phyloP scores from a whole-genome alignment of 64 coral and sea anemone genomes.

The Pocillopora damicornis region DNA sequence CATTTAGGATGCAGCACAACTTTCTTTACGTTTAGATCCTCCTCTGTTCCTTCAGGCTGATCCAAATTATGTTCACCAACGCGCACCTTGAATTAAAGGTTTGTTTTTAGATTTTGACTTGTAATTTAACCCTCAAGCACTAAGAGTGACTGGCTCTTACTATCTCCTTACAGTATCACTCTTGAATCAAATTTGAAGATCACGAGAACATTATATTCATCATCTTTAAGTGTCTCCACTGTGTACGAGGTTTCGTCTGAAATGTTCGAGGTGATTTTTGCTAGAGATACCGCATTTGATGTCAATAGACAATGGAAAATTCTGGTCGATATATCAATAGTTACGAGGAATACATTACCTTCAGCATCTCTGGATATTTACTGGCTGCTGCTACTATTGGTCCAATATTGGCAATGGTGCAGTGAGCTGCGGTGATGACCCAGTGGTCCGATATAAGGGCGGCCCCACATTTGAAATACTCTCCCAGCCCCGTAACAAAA shows the following conservation, averaged over 20 bases:
- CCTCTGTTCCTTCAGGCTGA: constrained; percentile 38
- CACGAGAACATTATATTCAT: too few relatives aligned
- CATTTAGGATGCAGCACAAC: constrained; percentile 76
- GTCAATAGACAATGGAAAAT: neutral
- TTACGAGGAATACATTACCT: neutral
- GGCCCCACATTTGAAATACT: constrained; percentile 82
- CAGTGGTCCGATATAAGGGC: constrained; percentile 58
- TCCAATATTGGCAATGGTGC: constrained; percentile 40
- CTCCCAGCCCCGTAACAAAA: constrained; percentile 44
- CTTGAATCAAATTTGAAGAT: too few relatives aligned
- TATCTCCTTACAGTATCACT: neutral
- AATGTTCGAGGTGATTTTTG: too few relatives aligned
- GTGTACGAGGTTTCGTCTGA: too few relatives aligned
- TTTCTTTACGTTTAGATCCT: constrained; percentile 69
- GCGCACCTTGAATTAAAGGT: constrained; percentile 46
- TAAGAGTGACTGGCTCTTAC: neutral
- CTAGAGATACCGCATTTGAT: too few relatives aligned
- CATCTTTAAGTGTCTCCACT: too few relatives aligned
- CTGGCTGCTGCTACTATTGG: constrained; percentile 22
- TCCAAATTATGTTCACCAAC: constrained; percentile 81
- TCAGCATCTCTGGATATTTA: constrained; percentile 40
- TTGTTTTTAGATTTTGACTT: neutral
- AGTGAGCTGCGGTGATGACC: constrained; percentile 67
- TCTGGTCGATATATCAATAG: neutral
- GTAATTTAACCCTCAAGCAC: neutral